A percentile compares a stretch with the other conserved stretches of the same genome.
These are phyloP conservation scores for Polia nebulosa DNA, from an alignment of 2,888 invertebrate species.

Conservation along the genomic window DNA sequence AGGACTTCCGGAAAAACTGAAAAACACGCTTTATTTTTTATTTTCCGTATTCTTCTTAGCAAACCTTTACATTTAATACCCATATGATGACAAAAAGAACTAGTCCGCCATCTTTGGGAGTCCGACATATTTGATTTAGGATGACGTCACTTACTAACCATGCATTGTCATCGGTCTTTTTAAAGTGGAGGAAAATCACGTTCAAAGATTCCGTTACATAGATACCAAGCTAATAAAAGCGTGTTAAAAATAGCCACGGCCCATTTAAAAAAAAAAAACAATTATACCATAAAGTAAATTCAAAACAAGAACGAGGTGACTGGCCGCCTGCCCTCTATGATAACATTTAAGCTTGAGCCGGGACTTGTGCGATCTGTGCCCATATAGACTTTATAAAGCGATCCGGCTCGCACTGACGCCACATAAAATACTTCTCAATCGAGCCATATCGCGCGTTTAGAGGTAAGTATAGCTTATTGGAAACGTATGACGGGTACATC, in stretches of 20 bases:
- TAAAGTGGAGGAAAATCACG: too few relatives aligned
- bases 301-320: conserved; percentile 63
- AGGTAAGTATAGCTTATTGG: conserved; percentile 7
- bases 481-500: neutral
- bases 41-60: too few relatives aligned
- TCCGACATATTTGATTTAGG: too few relatives aligned
- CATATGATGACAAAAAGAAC: too few relatives aligned
- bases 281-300: conserved; percentile 38
- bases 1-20: too few relatives aligned
- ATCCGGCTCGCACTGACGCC: conserved; percentile 52
- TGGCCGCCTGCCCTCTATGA: conserved; percentile 64
- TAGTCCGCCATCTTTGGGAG: too few relatives aligned
- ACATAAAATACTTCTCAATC: conserved; percentile 63
- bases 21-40: too few relatives aligned
- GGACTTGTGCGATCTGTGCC: conserved; percentile 50
- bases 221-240: too few relatives aligned
- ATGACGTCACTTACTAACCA: too few relatives aligned
- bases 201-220: too few relatives aligned
- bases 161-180: too few relatives aligned
- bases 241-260: conserved; percentile 13
- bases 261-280: conserved; percentile 12
- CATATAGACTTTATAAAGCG: conserved; percentile 66
- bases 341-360: conserved; percentile 50
- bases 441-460: conserved; percentile 19
- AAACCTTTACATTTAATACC: too few relatives aligned